Evolutionary conservation across 2,888 invertebrate species (phyloP), one percentile per base, ranked within the genome.

Genomic region (Phalera bucephala): DNA sequence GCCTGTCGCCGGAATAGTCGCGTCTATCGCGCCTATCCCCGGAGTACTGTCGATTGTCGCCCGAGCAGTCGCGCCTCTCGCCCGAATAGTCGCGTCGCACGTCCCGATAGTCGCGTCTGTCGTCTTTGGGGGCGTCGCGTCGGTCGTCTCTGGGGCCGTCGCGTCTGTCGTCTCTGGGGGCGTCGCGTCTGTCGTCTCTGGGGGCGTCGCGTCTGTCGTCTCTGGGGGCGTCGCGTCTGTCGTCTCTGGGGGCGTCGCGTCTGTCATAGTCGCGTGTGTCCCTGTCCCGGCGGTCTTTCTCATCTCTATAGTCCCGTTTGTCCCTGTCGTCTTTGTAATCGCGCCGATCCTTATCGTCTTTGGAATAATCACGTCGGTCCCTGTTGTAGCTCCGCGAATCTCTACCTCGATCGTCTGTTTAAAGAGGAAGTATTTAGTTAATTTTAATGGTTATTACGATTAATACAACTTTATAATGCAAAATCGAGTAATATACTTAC

Each of bases 371-470:
- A 43, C 84, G 84, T 13, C 70, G 52, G 42, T 78, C 84, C 44
- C 72, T 69, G 57, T 84, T 85, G 70, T 72, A 87, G 55, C 77
- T 80, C 42, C 86, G 86, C 2, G 81, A 72, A 49, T 87, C 86
- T 50, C 82, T 65, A 6, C 77, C 76, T 33, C 83, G 81, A 21
- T 84, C 84, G 35, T 84, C 83, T 81, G 63, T 2, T 7, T 48
- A 41, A 12, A 20, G 0, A 33, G n/a, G n/a, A n/a, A n/a, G n/a
- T n/a, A n/a, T n/a, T n/a, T n/a, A n/a, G n/a, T n/a, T n/a, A n/a
- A n/a, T n/a, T n/a, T n/a, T n/a, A n/a, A n/a, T n/a, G n/a, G n/a
- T n/a, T n/a, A n/a, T n/a, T n/a, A n/a, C n/a, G n/a, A n/a, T n/a
- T n/a, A n/a, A n/a, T n/a, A n/a, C n/a, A n/a, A n/a, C n/a, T n/a